phyloP scores from a whole-genome alignment of 2,797 vertebrate species.

The Eutrigla gurnardus region DNA sequence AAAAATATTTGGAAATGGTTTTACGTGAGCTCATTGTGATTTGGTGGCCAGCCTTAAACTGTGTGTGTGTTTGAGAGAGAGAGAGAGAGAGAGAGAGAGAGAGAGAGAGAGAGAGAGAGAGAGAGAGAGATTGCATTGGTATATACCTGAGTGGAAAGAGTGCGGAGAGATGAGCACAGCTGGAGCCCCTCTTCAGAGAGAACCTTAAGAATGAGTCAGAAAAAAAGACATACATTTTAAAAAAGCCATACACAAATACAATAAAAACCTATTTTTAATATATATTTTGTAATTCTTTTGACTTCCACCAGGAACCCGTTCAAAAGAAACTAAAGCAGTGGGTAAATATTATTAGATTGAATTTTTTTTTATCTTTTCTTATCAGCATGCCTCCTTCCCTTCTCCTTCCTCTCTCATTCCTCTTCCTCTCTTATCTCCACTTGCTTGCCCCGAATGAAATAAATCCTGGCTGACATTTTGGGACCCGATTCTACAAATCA shows the following conservation, averaged over 20 bases:
- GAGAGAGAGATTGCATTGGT: conserved; percentile 1
- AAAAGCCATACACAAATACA: conserved; percentile 2
- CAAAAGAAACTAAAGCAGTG: neutral
- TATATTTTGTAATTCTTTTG: neutral
- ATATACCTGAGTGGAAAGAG: conserved; percentile 92
- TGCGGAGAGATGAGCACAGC: conserved; percentile 89
- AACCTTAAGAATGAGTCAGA: conserved; percentile 81
- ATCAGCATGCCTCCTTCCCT: conserved; percentile 39
- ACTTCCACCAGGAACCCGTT: conserved; percentile 11
- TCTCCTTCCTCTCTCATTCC: conserved; percentile 27
- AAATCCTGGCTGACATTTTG: conserved; percentile 58
- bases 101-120: conserved; percentile 9
- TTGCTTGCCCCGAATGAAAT: conserved; percentile 48
- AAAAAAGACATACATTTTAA: conserved; percentile 14
- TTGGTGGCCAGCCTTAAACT: conserved; percentile 4
- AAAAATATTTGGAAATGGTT: conserved; percentile 3
- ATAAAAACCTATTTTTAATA: neutral
- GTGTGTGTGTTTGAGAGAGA: neutral
- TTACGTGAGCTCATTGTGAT: neutral
- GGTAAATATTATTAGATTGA: conserved; percentile 24
- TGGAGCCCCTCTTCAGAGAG: conserved; percentile 93
- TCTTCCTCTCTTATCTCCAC: conserved; percentile 51
- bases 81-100: conserved; percentile 1
- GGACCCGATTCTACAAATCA: conserved; percentile 49
- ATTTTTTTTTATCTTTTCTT: conserved; percentile 29